These are phyloP conservation scores for Benitochromis conjunctus DNA, from an alignment of 2,113 vertebrate species.

Conservation along the genomic window DNA sequence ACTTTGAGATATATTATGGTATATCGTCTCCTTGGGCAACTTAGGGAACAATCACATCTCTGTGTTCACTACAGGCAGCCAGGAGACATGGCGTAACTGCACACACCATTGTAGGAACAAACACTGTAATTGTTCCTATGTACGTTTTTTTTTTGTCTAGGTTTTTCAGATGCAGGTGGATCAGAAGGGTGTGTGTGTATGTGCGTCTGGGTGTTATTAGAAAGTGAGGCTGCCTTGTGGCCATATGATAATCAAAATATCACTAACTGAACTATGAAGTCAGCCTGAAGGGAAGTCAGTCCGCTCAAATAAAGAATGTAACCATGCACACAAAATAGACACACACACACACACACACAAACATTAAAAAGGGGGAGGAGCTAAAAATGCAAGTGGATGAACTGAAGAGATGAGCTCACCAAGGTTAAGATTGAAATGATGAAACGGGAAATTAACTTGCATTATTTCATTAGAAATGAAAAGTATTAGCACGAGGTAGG, in stretches of 20 bases:
- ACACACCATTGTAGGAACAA: background rate
- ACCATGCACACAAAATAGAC: background rate
- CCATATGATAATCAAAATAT: background rate
- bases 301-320: background rate
- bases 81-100: background rate
- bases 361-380: background rate
- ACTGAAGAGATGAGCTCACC: background rate
- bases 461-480: no score
- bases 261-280: background rate
- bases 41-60: slow-evolving; percentile 31
- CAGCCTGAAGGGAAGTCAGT: background rate
- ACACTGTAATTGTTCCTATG: slow-evolving; percentile 1
- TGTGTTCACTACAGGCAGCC: slow-evolving; percentile 16
- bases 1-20: background rate
- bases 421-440: background rate
- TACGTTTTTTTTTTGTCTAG: background rate
- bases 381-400: background rate
- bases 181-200: background rate
- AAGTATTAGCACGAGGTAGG: background rate
- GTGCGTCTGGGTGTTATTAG: background rate
- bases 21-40: background rate
- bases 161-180: background rate
- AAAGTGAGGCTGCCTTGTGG: background rate
- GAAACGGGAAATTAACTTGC: background rate
- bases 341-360: rapidly evolving